A percentile compares a stretch with the other conserved stretches of the same genome.
Evolutionary conservation across 1,140 invertebrate species (phyloP).

Genomic region (Physella acuta): DNA sequence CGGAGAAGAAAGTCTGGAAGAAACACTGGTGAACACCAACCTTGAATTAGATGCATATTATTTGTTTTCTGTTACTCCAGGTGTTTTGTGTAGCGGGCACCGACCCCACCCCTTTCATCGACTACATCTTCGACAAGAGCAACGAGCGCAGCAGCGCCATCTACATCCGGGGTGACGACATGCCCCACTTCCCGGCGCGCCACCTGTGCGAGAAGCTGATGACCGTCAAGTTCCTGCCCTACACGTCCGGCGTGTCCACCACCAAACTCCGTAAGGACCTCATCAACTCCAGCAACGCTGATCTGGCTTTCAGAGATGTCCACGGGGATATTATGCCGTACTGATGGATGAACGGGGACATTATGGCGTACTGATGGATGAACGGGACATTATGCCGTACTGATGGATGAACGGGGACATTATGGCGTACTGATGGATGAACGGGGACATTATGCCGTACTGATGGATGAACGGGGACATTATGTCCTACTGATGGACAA

Average conservation of each 20-base stretch:
- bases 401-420: too few relatives aligned
- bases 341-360: too few relatives aligned
- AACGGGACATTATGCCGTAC: too few relatives aligned
- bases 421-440: too few relatives aligned
- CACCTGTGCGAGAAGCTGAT: slow-evolving; percentile 48
- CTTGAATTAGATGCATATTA: too few relatives aligned
- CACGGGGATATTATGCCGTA: slow-evolving; percentile 1
- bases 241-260: slow-evolving; percentile 48
- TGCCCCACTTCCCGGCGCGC: slow-evolving; percentile 52
- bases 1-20: too few relatives aligned
- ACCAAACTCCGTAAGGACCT: slow-evolving; percentile 50
- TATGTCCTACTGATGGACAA: too few relatives aligned
- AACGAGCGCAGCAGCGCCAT: slow-evolving; percentile 33
- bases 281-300: slow-evolving; percentile 27
- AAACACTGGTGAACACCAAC: too few relatives aligned
- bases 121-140: slow-evolving; percentile 42
- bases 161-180: slow-evolving; percentile 55
- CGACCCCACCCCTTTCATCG: slow-evolving; percentile 50
- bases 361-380: too few relatives aligned
- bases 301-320: neutral
- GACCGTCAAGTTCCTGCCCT: slow-evolving; percentile 53
- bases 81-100: slow-evolving; percentile 54
- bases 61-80: too few relatives aligned
- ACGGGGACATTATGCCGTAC: too few relatives aligned
- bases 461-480: too few relatives aligned